Conservation (phyloP, 2,113 vertebrate species). For the Mustela nigripes region DNA sequence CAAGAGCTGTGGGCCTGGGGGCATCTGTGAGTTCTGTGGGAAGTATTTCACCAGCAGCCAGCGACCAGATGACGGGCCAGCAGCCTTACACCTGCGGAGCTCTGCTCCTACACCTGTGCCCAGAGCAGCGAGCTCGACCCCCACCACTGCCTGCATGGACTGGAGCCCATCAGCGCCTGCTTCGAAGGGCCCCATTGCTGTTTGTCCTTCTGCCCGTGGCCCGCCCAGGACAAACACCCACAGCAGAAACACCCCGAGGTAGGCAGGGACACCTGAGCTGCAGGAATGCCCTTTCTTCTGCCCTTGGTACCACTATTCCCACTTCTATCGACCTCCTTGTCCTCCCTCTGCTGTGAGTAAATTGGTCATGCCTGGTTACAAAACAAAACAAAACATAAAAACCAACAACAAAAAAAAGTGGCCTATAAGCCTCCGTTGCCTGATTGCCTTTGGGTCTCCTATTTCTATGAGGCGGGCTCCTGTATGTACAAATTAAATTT, state of each 20-base stretch:
- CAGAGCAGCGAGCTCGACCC: conserved; percentile 94
- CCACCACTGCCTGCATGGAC: conserved; percentile 92
- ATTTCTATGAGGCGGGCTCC: not conserved
- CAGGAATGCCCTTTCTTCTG: too few species aligned
- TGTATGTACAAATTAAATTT: not conserved
- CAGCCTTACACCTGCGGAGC: conserved; percentile 91
- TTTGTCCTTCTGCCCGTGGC: conserved; percentile 91
- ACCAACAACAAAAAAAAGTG: not conserved
- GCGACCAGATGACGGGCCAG: conserved; percentile 92
- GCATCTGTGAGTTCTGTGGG: conserved; percentile 86
- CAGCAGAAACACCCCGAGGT: conserved; percentile 72
- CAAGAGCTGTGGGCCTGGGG: conserved; percentile 77
- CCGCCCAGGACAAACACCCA: conserved; percentile 93
- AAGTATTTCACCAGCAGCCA: conserved; percentile 93
- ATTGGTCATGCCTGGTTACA: not conserved
- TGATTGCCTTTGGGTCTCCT: not conserved
- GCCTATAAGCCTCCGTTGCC: not conserved
- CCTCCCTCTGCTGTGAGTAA: conserved; percentile 48
- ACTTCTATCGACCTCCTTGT: not conserved
- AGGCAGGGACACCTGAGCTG: not conserved
- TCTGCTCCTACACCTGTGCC: conserved; percentile 92
- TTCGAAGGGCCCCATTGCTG: conserved; percentile 90
- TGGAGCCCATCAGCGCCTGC: conserved; percentile 84
- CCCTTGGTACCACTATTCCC: not conserved
- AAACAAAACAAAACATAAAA: too few species aligned